Evolutionary conservation across 2,797 vertebrate species (phyloP), one percentile per base, ranked within the genome.

Genomic region (Leuciscus waleckii): DNA sequence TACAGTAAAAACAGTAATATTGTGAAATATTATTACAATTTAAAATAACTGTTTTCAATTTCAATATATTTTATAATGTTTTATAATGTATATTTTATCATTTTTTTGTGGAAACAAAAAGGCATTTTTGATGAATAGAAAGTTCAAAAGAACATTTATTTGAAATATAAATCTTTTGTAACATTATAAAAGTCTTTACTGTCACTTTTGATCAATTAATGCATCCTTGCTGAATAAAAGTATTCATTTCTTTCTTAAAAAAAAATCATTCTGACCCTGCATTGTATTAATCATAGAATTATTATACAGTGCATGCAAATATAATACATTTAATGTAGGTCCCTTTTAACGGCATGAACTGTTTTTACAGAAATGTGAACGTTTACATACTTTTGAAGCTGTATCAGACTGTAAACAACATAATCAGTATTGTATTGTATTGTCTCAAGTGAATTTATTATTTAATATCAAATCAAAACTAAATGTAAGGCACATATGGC

Each of bases 341-440:
- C 46, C 26, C 71, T 17, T 65, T 65, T 65, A 65, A 65, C 0
- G 0, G 29, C 29, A 32, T 65, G 29, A 29, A 16, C 13, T 51
- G 1, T 35, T 75, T 54, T 54, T 23, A 11, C 26, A 23, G 2
- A 54, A 35, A 75, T 75, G 29, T 75, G 6, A 51, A 49, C 3
- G 10, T n/a, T 56, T 23, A 35, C 23, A 16, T 39, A n/a, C 17
- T 54, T 75, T 23, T 23, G 3, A 37, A 23, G 10, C 32, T 37
- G 32, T 39, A 39, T 58, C 75, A 39, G 32, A 75, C 73, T 54
- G 29, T 37, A 37, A 17, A 77, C 75, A 58, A 77, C 16, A 79
- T 19, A 46, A 65, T 32, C 11, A 58, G 10, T n/a, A n/a, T n/a
- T n/a, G n/a, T n/a, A n/a, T 63, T 63, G 35, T 17, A 43, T 63